Conservation (phyloP, 2,113 vertebrate genomes). For the Xiphophorus maculatus region DNA sequence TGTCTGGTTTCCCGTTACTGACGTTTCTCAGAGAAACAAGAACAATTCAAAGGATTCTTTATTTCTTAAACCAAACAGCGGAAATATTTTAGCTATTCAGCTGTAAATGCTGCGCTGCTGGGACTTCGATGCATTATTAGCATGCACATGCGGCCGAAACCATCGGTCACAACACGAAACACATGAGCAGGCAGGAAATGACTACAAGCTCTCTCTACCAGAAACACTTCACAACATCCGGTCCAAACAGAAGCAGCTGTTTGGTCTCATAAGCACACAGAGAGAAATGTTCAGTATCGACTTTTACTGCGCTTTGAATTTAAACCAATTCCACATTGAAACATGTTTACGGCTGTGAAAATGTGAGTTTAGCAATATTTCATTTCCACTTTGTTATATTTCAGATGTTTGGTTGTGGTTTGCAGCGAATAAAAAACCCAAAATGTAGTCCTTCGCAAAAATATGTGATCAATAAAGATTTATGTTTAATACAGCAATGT, state of each 20-base stretch:
- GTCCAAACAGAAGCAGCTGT: neutral
- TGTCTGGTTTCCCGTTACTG: neutral
- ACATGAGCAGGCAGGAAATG: neutral
- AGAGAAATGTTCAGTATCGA: too few relatives aligned
- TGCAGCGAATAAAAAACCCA: neutral
- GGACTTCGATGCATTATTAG: slow-evolving; percentile 1
- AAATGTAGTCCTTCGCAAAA: neutral
- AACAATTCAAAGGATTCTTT: neutral
- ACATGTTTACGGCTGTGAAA: too few relatives aligned
- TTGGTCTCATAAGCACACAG: neutral
- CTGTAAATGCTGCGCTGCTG: neutral
- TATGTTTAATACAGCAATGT: too few relatives aligned
- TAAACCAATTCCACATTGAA: too few relatives aligned
- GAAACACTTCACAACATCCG: neutral
- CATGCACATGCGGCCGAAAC: neutral
- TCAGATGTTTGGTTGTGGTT: neutral
- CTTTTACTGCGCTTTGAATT: too few relatives aligned
- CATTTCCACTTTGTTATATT: too few relatives aligned
- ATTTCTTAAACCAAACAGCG: neutral
- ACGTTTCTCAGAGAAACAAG: neutral
- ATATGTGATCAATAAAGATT: neutral
- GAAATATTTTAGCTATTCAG: too few relatives aligned
- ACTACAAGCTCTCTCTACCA: neutral
- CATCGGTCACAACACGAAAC: neutral
- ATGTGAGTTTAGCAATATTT: too few relatives aligned